A percentile compares a stretch with the other conserved stretches of the same genome.
These are phyloP conservation scores for Vannuccia rotundouncinata DNA, from an alignment of 2,888 invertebrate species.

Conservation along the genomic window DNA sequence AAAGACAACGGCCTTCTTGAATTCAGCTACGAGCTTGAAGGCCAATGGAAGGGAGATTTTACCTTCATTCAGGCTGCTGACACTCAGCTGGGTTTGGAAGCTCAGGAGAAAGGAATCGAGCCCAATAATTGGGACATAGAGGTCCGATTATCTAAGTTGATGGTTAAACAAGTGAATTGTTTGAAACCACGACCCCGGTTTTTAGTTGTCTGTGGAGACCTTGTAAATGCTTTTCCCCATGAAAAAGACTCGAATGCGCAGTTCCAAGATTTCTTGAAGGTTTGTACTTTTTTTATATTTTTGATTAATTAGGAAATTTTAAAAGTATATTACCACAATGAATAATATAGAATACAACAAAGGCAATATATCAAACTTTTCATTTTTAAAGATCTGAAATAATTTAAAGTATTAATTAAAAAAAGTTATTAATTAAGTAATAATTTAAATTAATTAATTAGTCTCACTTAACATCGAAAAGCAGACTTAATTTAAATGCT, in stretches of 20 bases:
- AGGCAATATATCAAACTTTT: no score
- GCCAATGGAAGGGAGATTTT: conserved; percentile 56
- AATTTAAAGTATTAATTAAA: background rate
- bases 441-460: background rate
- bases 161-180: conserved; percentile 55
- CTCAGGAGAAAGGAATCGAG: conserved; percentile 40
- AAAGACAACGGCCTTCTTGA: background rate
- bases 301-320: no score
- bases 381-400: background rate
- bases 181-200: conserved; percentile 55
- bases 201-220: conserved; percentile 54
- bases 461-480: no score
- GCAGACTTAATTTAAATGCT: no score
- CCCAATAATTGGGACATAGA: conserved; percentile 56
- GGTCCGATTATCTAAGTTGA: conserved; percentile 50
- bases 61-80: conserved; percentile 59
- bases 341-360: no score
- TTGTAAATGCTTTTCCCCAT: conserved; percentile 58
- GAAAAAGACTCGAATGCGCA: conserved; percentile 25
- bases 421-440: background rate
- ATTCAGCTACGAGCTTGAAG: conserved; percentile 43
- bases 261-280: conserved; percentile 24
- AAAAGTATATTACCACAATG: no score
- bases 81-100: conserved; percentile 59
- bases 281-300: no score